Evolutionary conservation across 2,113 vertebrate species (phyloP).

Genomic region (Regulus satrapa): DNA sequence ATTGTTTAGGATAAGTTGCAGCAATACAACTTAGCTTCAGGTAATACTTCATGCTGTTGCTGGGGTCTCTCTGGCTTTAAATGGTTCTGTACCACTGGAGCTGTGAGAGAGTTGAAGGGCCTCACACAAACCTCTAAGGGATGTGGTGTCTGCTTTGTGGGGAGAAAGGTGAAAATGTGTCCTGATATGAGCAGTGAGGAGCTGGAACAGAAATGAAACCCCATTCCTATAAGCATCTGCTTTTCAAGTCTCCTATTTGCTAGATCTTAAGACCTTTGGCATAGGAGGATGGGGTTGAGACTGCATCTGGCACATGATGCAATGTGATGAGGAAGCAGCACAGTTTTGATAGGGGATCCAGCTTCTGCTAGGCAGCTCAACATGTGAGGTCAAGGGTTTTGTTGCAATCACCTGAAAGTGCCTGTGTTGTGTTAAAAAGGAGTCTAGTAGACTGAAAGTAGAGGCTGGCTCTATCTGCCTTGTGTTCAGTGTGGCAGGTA

Average conservation of each 20-base stretch:
- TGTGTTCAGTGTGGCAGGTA: neutral
- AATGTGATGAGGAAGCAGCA: neutral
- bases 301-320: rapidly evolving
- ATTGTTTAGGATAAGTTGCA: neutral
- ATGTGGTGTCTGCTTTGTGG: rapidly evolving
- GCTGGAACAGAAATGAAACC: neutral
- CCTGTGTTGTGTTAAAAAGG: neutral
- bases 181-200: neutral
- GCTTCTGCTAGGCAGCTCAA: neutral
- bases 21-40: neutral
- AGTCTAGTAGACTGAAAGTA: neutral
- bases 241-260: neutral
- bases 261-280: neutral
- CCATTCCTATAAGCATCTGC: neutral
- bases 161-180: neutral
- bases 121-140: neutral
- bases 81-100: neutral
- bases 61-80: neutral
- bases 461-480: neutral
- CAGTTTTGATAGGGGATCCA: neutral
- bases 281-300: neutral
- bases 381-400: neutral
- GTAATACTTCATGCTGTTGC: neutral
- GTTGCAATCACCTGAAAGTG: neutral
- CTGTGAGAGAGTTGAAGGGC: neutral